These are phyloP conservation scores for Brotula barbata DNA, from an alignment of 2,797 vertebrate species.

Conservation along the genomic window DNA sequence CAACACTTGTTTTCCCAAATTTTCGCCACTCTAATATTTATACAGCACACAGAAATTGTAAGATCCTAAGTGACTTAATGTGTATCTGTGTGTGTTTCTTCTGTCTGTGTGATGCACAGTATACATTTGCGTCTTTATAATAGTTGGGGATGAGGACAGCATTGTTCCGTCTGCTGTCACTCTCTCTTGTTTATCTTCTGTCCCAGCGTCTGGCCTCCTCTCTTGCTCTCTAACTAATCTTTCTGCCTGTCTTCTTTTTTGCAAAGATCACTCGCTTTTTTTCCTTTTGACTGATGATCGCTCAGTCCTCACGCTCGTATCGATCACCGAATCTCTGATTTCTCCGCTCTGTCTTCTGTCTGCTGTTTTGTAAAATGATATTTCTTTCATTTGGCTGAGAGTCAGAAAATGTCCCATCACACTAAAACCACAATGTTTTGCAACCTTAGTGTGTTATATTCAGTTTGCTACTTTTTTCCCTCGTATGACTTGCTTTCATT, in stretches of 20 bases:
- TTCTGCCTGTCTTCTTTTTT: constrained; percentile 20
- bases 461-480: constrained; percentile 28
- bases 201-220: background rate
- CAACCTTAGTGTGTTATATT: constrained; percentile 23
- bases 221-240: constrained; percentile 6
- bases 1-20: too few relatives aligned
- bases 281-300: constrained; percentile 9
- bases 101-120: background rate
- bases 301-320: background rate
- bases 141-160: constrained; percentile 3
- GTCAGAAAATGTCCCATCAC: constrained; percentile 19
- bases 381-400: constrained; percentile 8
- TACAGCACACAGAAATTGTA: too few relatives aligned
- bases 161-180: background rate
- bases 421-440: constrained; percentile 32
- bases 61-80: too few relatives aligned
- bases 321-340: constrained; percentile 20
- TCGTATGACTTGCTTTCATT: constrained; percentile 33
- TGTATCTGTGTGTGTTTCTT: background rate
- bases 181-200: constrained; percentile 19
- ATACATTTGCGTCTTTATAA: constrained; percentile 6
- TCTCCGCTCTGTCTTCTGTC: background rate
- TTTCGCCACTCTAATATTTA: too few relatives aligned
- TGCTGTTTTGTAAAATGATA: constrained; percentile 18
- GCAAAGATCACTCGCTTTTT: constrained; percentile 11